Conservation (phyloP, 2,797 vertebrate species). For the Onychomys leucogaster region DNA sequence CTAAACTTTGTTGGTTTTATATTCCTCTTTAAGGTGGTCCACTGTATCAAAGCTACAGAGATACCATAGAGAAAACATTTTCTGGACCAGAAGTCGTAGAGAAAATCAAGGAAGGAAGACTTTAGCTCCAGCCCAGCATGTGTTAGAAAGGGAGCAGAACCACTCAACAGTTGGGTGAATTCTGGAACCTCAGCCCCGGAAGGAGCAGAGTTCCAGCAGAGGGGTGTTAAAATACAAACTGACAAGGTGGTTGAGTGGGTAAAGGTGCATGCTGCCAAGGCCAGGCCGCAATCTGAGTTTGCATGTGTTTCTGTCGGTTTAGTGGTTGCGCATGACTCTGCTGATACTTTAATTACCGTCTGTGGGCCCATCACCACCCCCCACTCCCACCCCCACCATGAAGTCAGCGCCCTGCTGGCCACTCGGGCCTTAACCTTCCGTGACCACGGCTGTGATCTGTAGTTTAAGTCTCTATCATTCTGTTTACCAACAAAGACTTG, state of each 20-base stretch:
- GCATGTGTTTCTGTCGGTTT: not conserved
- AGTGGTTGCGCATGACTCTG: not conserved
- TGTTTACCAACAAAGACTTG: not conserved
- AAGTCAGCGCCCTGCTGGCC: not conserved
- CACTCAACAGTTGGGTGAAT: not conserved
- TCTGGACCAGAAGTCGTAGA: not conserved
- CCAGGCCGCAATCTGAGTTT: not conserved
- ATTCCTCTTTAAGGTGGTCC: not conserved
- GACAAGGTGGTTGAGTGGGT: not conserved
- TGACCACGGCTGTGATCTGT: not conserved
- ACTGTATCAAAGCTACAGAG: not conserved
- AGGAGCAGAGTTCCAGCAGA: not conserved
- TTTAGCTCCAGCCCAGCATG: not conserved
- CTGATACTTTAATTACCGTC: not conserved
- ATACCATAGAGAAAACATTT: conserved; percentile 13
- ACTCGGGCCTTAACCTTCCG: not conserved
- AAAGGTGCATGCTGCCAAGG: not conserved
- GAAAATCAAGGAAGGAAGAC: not conserved
- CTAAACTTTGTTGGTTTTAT: not conserved
- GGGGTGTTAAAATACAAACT: not conserved
- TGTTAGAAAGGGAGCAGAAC: not conserved
- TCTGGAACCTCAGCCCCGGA: not conserved
- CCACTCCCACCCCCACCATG: no score
- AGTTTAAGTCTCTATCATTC: not conserved
- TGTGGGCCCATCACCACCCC: not conserved